Percentiles rank a stretch among this genome's conserved stretches.
Conservation (phyloP, 1,140 invertebrate species). For the Rhysida immarginata region DNA sequence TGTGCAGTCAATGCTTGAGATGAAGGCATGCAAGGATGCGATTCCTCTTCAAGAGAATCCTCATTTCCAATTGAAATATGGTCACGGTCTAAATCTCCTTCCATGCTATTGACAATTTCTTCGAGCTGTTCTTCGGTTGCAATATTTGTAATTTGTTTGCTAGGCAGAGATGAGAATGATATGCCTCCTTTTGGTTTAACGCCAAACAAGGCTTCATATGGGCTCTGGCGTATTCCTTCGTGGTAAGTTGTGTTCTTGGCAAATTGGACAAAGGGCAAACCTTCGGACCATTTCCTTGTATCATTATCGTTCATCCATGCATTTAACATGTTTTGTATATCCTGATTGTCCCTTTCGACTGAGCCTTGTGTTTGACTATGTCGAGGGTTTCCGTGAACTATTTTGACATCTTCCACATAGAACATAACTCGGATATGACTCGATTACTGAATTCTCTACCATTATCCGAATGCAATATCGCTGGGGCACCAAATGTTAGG, state of each 20-base stretch:
- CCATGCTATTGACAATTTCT: constrained; percentile 7
- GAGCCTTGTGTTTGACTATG: constrained; percentile 19
- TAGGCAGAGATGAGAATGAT: constrained; percentile 7
- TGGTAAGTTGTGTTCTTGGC: constrained; percentile 10
- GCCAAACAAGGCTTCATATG: constrained; percentile 12
- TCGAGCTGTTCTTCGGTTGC: constrained; percentile 9
- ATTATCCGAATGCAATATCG: constrained; percentile 14
- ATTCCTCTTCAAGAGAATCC: constrained; percentile 10
- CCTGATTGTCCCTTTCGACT: constrained; percentile 16
- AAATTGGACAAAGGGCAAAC: constrained; percentile 10
- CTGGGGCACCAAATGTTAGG: constrained; percentile 6
- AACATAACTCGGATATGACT: background rate
- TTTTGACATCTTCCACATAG: constrained; percentile 10
- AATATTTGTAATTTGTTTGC: constrained; percentile 5
- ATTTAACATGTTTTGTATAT: constrained; percentile 17
- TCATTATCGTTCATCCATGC: constrained; percentile 17
- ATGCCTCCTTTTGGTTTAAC: constrained; percentile 7
- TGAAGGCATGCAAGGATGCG: constrained; percentile 10
- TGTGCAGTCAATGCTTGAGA: constrained; percentile 9
- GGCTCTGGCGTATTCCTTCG: constrained; percentile 8
- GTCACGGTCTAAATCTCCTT: constrained; percentile 4
- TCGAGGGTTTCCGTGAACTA: constrained; percentile 17
- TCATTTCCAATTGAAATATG: constrained; percentile 11
- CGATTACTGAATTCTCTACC: constrained; percentile 6
- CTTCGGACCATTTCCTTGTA: constrained; percentile 13